Percentiles rank a stretch among this genome's conserved stretches.
Evolutionary conservation across 1,140 invertebrate species (phyloP).

Genomic region (Tribolium madens): DNA sequence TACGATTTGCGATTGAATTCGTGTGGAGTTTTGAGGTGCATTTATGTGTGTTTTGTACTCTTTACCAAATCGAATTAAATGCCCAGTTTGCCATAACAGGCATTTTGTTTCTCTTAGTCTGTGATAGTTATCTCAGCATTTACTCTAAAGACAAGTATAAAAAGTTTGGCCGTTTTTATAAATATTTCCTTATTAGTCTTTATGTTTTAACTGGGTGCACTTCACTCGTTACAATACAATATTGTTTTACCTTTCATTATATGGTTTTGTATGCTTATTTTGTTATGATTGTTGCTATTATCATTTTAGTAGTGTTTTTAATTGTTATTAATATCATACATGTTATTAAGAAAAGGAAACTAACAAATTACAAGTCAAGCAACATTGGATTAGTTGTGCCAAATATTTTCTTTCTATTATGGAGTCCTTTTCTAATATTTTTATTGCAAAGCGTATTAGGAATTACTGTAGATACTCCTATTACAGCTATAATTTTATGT

Average conservation of each 20-base stretch:
- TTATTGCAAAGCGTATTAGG: background rate
- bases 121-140: constrained; percentile 36
- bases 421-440: constrained; percentile 1
- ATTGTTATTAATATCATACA: constrained; percentile 46
- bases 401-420: constrained; percentile 12
- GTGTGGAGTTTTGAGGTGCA: background rate
- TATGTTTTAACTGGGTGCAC: constrained; percentile 12
- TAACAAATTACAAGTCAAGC: background rate
- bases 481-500: background rate
- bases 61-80: constrained; percentile 27
- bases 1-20: background rate
- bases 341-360: constrained; percentile 5
- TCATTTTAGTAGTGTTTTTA: background rate
- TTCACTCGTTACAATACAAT: background rate
- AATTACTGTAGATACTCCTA: background rate
- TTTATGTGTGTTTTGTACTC: constrained; percentile 1
- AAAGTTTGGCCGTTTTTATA: constrained; percentile 10
- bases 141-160: constrained; percentile 2
- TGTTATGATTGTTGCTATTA: background rate
- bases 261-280: background rate
- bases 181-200: background rate
- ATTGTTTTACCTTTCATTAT: background rate
- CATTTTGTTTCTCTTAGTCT: constrained; percentile 18
- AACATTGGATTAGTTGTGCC: background rate
- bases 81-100: background rate